These are phyloP conservation scores for Phyllotreta cruciferae DNA, from an alignment of 2,888 invertebrate genomes.

Conservation along the genomic window DNA sequence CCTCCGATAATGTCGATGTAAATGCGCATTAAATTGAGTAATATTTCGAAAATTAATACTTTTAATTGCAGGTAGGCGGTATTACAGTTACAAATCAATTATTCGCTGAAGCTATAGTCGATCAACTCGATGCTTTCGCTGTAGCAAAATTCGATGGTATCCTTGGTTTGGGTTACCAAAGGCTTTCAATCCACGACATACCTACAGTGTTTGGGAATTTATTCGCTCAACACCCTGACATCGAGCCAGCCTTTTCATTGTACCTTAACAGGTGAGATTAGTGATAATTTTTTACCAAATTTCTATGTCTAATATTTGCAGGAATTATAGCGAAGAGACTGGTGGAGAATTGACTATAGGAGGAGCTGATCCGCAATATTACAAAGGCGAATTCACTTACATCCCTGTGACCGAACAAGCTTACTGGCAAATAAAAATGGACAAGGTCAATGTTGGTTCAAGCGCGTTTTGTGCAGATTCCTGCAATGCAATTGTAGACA, in stretches of 20 bases:
- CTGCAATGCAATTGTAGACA: conserved; percentile 93
- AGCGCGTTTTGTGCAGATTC: conserved; percentile 74
- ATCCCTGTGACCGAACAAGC: conserved; percentile 81
- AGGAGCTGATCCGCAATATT: conserved; percentile 92
- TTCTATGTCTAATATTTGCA: conserved; percentile 50
- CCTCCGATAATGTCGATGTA: conserved; percentile 86
- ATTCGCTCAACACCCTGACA: conserved; percentile 75
- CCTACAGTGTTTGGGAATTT: conserved; percentile 88
- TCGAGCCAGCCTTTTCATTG: conserved; percentile 84
- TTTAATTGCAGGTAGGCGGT: conserved; percentile 71
- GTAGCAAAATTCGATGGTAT: conserved; percentile 97
- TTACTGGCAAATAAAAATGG: conserved; percentile 93
- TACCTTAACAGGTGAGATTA: conserved; percentile 75
- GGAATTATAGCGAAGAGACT: conserved; percentile 73
- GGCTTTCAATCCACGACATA: conserved; percentile 86
- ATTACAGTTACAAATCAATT: conserved; percentile 77
- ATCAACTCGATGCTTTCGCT: conserved; percentile 89
- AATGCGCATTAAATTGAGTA: conserved; percentile 53
- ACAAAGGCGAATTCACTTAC: conserved; percentile 87
- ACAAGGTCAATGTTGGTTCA: conserved; percentile 66
- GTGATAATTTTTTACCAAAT: not conserved
- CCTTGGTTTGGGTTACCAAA: conserved; percentile 85
- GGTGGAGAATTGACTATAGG: conserved; percentile 92
- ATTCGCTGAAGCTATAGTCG: conserved; percentile 91
- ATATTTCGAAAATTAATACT: conserved; percentile 49